Percentiles rank a stretch among this genome's conserved stretches.
These are phyloP conservation scores for Jaculus jaculus DNA, from an alignment of 2,113 vertebrate species.

Conservation along the genomic window DNA sequence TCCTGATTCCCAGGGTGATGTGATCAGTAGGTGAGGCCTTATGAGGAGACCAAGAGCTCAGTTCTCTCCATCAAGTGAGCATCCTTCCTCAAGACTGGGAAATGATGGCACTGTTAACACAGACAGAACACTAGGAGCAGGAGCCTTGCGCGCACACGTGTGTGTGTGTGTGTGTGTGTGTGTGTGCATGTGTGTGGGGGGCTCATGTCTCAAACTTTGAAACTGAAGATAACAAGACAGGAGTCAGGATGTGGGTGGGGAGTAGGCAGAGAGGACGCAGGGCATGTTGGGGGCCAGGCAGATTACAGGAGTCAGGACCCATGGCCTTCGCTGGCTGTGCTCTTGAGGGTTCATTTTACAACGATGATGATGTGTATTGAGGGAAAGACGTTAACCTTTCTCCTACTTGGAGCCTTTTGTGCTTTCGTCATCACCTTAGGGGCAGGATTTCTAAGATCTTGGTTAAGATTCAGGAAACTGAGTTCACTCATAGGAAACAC, in stretches of 20 bases:
- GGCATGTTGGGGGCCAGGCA: background rate
- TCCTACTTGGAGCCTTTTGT: background rate
- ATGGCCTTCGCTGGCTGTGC: background rate
- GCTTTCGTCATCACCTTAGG: background rate
- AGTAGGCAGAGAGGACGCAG: background rate
- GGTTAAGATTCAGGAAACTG: background rate
- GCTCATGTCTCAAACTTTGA: background rate
- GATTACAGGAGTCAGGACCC: background rate
- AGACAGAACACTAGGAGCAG: background rate
- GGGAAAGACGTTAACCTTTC: background rate
- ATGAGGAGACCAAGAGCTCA: background rate
- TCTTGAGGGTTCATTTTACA: background rate
- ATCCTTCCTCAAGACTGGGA: background rate
- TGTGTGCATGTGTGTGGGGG: background rate
- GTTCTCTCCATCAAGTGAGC: background rate
- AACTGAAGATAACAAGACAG: background rate
- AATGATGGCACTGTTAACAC: fast-evolving
- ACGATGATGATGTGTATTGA: background rate
- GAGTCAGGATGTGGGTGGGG: background rate
- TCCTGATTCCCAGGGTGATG: too few relatives aligned
- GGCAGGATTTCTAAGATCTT: conserved; percentile 9
- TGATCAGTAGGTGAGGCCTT: background rate
- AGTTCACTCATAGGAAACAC: background rate
- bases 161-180: background rate
- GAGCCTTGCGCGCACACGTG: too few relatives aligned